Base-by-base conservation (phyloP, 2,888 invertebrate species). In the Clanis bilineata region DNA sequence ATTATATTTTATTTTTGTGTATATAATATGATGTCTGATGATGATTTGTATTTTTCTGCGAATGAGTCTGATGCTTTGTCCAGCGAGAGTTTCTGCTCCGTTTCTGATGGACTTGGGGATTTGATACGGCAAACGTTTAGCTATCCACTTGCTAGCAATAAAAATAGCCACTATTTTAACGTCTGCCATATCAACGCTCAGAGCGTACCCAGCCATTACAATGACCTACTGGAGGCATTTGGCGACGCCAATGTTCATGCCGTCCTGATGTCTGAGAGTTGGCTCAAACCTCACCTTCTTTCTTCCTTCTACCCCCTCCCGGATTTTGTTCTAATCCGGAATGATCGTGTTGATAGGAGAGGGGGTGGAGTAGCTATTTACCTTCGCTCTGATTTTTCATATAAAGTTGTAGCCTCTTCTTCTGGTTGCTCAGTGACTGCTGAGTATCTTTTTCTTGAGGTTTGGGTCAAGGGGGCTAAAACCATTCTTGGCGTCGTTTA, bases 241-340 rank as follows among this genome's bases (percentile, higher is more conserved):
- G 12, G 9, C 15, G 10, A 28, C 18, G 32, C 39, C 47, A 39
- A 57, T 1, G 45, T 59, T 32, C 57, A 62, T 43, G 63, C 61
- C 15, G 23, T 65, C 21, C 22, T 65, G 22, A 32, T 64, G 10
- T 62, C 64, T 0, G 62, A 65, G 39, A 60, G 51, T 9, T 63
- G 62, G 64, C 56, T 63, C 15, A 62, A 65, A 57, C 63, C 65
- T 28, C 56, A 60, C 25, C 45, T 60, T 5, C 39, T 21, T 23
- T 63, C 62, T 21, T 10, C 51, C 2, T 4, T 38, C 6, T 65
- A 59, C 28, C 9, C 58, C 4, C 57, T 65, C 0, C 6, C n/a
- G n/a, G n/a, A n/a, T n/a, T n/a, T n/a, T n/a, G n/a, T n/a, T n/a
- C n/a, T n/a, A n/a, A n/a, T n/a, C n/a, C n/a, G n/a, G n/a, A n/a